Conservation (phyloP, 1,140 invertebrate species). For the Heliconius melpomene region DNA sequence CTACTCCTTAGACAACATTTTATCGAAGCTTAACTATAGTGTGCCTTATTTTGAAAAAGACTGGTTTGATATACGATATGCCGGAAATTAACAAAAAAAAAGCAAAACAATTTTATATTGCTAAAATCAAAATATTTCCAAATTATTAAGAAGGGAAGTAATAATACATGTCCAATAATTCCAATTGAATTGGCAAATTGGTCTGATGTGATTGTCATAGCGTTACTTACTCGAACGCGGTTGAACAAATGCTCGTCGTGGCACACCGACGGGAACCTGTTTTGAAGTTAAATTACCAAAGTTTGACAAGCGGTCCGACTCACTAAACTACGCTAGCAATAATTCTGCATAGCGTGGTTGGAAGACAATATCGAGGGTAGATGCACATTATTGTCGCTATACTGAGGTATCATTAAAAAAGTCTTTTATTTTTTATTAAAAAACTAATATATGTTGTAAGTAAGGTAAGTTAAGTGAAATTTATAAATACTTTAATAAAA, state of each 20-base stretch:
- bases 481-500: no score
- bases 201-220: constrained; percentile 58
- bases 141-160: background rate
- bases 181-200: constrained; percentile 40
- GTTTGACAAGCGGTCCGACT: constrained; percentile 76
- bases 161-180: constrained; percentile 12
- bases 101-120: background rate
- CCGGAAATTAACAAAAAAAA: background rate
- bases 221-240: constrained; percentile 56
- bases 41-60: no score
- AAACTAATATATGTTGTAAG: no score
- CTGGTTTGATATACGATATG: no score
- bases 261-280: constrained; percentile 70
- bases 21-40: no score
- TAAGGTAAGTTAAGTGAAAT: no score
- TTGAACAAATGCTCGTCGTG: constrained; percentile 68
- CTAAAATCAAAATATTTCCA: background rate
- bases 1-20: no score
- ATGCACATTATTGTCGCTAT: constrained; percentile 34
- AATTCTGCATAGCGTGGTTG: constrained; percentile 68
- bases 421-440: no score
- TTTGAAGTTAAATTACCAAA: constrained; percentile 80
- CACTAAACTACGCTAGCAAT: constrained; percentile 73
- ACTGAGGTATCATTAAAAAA: constrained; percentile 13
- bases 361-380: constrained; percentile 62